Percentiles rank a stretch among this genome's conserved stretches.
phyloP scores from a whole-genome alignment of 1,140 invertebrate species.

The Euborellia annulipes region DNA sequence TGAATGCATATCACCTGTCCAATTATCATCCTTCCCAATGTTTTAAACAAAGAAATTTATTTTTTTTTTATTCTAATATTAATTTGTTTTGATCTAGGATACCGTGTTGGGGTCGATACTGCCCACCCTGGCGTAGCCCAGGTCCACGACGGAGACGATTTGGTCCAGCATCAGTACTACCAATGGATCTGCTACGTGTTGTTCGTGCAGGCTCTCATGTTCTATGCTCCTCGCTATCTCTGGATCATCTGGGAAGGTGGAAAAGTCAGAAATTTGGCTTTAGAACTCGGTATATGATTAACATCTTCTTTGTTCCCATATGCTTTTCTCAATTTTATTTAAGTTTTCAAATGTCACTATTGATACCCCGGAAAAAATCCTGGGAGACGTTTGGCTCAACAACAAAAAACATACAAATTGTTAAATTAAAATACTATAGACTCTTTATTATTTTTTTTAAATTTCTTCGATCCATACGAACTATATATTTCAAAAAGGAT shows the following conservation, averaged over 20 bases:
- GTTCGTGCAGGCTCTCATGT: slow-evolving; percentile 58
- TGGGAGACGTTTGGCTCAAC: slow-evolving; percentile 25
- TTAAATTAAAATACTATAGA: too few relatives aligned
- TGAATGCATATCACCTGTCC: too few relatives aligned
- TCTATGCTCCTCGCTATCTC: slow-evolving; percentile 54
- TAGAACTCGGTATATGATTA: slow-evolving; percentile 32
- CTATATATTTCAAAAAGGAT: too few relatives aligned
- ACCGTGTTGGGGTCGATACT: slow-evolving; percentile 13
- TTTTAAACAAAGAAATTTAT: too few relatives aligned
- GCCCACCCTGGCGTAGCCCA: slow-evolving; percentile 22
- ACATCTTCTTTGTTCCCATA: slow-evolving; percentile 13
- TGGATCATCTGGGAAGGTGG: slow-evolving; percentile 66
- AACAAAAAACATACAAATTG: too few relatives aligned
- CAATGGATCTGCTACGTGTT: slow-evolving; percentile 77
- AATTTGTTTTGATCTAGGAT: too few relatives aligned
- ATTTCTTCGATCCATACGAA: too few relatives aligned
- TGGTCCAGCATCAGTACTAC: slow-evolving; percentile 63
- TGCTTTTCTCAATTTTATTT: background rate
- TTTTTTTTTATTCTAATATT: too few relatives aligned
- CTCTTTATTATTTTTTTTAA: too few relatives aligned
- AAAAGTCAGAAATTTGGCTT: slow-evolving; percentile 31
- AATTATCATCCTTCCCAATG: too few relatives aligned
- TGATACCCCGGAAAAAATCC: slow-evolving; percentile 27
- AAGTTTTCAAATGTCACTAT: background rate
- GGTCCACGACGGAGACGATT: slow-evolving; percentile 32